Base-by-base conservation (phyloP, 2,113 vertebrate species). In the Semnornis frantzii region DNA sequence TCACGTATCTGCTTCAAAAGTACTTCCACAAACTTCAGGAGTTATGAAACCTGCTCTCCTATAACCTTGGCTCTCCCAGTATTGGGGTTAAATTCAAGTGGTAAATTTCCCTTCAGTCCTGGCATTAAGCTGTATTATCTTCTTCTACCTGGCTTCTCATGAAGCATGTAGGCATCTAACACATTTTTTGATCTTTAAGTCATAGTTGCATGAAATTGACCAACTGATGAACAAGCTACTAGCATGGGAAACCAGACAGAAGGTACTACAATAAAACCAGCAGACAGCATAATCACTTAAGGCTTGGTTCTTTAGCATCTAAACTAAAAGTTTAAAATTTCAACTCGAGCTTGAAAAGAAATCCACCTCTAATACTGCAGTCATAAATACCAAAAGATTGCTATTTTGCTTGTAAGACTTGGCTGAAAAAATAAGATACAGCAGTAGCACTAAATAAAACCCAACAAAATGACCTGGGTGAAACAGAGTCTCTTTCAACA, bases 291-390 rank as follows among this genome's bases (percentile, higher is more conserved):
- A 48, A 80, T 55, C 64, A 46, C 30, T 80, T 76, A 70, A 89
- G n/a, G 44, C 34, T 59, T 79, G 66, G 65, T 91, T 85, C 74
- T 79, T 82, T 65, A 95, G 63, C 71, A 96, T 23, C 4, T 27
- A 63, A 69, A 79, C 55, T 8, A 85, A 70, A 93, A 89, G 21
- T 82, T 91, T 76, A 59, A 60, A 57, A 75, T 84, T 92, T 54
- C 46, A 59, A 28, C 63, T 82, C 74, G 58, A 50, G 21, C 27
- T 72, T 89, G 81, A 81, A 85, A 83, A 68, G 81, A 85, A 92
- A 66, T 9, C 60, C 33, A 62, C 24, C 64, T 63, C n/a, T 31
- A 64, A 84, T 78, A 31, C 31, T 72, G 62, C 20, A 89, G 50
- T 9, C 5, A 1, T 31, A 89, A 88, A 79, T n/a, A 59, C 9